These are phyloP conservation scores for Bos javanicus DNA, from an alignment of 2,113 vertebrate genomes.

Conservation along the genomic window DNA sequence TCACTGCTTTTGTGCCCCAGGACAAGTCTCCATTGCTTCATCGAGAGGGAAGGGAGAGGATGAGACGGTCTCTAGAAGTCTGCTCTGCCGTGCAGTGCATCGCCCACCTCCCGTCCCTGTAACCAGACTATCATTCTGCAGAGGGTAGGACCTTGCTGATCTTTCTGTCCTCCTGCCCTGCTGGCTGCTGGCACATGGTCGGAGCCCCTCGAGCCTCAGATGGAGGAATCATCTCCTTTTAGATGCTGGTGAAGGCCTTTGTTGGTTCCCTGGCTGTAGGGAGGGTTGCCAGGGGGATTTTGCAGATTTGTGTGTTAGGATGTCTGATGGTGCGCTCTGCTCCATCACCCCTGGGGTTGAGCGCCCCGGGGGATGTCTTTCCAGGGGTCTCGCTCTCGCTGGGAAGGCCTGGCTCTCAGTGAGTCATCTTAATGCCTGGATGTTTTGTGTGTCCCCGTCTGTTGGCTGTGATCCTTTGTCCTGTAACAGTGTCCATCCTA, in stretches of 20 bases:
- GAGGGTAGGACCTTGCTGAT: neutral
- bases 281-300: neutral
- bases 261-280: neutral
- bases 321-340: neutral
- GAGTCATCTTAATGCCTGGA: neutral
- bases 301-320: neutral
- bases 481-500: fast-evolving
- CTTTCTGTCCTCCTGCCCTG: neutral
- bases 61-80: neutral
- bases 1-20: neutral
- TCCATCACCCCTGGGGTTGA: neutral
- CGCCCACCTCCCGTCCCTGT: neutral
- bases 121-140: neutral
- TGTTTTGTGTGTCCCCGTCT: neutral
- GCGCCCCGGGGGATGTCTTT: neutral
- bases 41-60: neutral
- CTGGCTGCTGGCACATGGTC: neutral
- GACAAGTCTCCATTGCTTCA: neutral
- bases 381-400: neutral
- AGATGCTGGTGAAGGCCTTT: neutral
- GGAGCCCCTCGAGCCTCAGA: neutral
- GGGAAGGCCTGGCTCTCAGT: neutral
- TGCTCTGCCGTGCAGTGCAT: neutral
- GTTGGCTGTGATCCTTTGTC: neutral
- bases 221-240: neutral